A percentile compares a stretch with the other conserved stretches of the same genome.
phyloP scores from a whole-genome alignment of 2,797 vertebrate genomes.

The Pangasius sanitwongsei region DNA sequence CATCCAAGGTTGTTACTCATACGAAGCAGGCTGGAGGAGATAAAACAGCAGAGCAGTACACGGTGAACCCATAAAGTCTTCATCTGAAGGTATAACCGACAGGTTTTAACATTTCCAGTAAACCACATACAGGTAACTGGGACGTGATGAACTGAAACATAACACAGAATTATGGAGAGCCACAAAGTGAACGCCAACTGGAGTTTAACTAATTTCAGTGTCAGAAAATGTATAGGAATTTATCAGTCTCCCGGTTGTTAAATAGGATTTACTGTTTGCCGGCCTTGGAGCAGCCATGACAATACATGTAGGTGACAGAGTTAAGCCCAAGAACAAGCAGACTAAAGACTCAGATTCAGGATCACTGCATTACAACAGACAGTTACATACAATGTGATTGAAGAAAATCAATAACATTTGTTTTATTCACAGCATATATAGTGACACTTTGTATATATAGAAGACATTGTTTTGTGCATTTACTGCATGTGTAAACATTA shows the following conservation, averaged over 20 bases:
- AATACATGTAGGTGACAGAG: not conserved
- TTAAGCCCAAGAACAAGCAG: not conserved
- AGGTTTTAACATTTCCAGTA: conserved; percentile 36
- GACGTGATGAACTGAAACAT: conserved; percentile 24
- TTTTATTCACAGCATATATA: not conserved
- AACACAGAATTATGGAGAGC: conserved; percentile 28
- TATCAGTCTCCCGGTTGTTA: conserved; percentile 44
- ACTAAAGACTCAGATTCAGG: not conserved
- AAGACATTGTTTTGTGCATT: not conserved
- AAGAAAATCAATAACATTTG: not conserved
- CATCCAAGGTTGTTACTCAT: conserved; percentile 26
- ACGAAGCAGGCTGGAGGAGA: conserved; percentile 20
- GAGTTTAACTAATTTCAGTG: conserved; percentile 27
- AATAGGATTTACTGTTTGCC: conserved; percentile 45
- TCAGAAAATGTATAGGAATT: conserved; percentile 48
- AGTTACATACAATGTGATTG: not conserved
- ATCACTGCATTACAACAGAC: not conserved
- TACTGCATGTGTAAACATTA: not conserved
- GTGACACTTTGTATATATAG: not conserved
- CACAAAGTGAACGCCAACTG: conserved; percentile 41
- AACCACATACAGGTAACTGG: conserved; percentile 38
- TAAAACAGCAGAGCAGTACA: conserved; percentile 14
- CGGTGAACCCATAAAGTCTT: conserved; percentile 29
- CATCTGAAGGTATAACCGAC: conserved; percentile 27
- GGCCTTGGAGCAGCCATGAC: conserved; percentile 31